A percentile compares a stretch with the other conserved stretches of the same genome.
These are phyloP conservation scores for Micromys minutus DNA, from an alignment of 2,113 vertebrate genomes.

Conservation along the genomic window DNA sequence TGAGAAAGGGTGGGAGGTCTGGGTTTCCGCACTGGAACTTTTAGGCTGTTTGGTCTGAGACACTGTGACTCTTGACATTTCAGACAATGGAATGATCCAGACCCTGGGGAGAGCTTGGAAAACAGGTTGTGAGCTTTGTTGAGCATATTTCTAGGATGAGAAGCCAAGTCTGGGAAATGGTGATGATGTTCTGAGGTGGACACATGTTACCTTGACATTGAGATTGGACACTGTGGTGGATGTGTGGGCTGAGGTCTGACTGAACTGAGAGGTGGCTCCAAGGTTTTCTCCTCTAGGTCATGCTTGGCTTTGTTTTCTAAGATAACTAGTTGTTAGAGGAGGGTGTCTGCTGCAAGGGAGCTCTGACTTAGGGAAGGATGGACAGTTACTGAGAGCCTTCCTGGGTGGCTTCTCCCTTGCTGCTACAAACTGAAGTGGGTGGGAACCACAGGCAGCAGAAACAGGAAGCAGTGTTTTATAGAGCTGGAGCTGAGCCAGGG, in stretches of 20 bases:
- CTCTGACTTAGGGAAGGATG: not conserved
- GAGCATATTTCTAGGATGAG: not conserved
- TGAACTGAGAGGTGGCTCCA: not conserved
- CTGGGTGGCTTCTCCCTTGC: not conserved
- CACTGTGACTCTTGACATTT: slow-evolving; percentile 74
- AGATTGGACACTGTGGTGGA: not conserved
- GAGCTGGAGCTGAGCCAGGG: not conserved
- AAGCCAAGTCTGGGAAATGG: not conserved
- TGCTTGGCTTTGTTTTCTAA: not conserved
- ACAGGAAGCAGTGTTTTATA: too few species aligned
- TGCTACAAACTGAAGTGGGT: not conserved
- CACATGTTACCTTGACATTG: not conserved
- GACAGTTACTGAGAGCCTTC: not conserved
- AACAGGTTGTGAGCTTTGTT: slow-evolving; percentile 28
- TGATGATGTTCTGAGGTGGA: not conserved
- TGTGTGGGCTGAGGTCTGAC: not conserved
- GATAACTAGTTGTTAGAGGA: not conserved
- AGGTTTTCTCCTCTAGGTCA: not conserved
- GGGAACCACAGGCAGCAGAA: not conserved
- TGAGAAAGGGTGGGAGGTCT: slow-evolving; percentile 48
- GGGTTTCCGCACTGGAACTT: slow-evolving; percentile 25
- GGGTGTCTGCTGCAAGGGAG: not conserved
- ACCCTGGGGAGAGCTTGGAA: slow-evolving; percentile 37
- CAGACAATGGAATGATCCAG: slow-evolving; percentile 51
- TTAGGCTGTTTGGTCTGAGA: slow-evolving; percentile 65